These are phyloP conservation scores for Morpho deidamia DNA, from an alignment of 2,888 invertebrate species.

Conservation along the genomic window DNA sequence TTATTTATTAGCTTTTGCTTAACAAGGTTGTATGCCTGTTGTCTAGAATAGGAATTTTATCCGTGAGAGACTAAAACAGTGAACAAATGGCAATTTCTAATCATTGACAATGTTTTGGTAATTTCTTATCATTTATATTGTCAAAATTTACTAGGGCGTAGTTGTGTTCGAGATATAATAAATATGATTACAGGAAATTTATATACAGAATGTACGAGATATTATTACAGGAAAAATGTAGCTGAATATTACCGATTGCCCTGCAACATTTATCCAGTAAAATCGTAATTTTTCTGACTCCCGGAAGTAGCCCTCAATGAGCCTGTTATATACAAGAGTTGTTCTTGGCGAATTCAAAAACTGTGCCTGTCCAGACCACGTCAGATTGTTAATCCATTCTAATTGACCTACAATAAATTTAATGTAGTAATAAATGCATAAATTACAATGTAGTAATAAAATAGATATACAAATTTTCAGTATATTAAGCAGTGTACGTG, in stretches of 20 bases:
- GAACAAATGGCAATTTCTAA: no score
- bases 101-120: no score
- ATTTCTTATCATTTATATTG: no score
- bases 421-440: background rate
- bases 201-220: no score
- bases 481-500: no score
- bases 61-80: no score
- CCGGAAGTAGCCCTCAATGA: constrained; percentile 85
- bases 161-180: no score
- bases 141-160: no score
- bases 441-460: background rate
- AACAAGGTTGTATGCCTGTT: no score
- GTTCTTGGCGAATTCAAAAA: constrained; percentile 77
- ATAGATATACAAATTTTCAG: background rate
- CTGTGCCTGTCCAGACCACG: constrained; percentile 77
- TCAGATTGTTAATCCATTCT: constrained; percentile 85
- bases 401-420: constrained; percentile 84
- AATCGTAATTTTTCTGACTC: constrained; percentile 81
- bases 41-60: no score
- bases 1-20: no score
- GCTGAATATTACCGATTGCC: constrained; percentile 82
- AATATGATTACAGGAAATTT: no score
- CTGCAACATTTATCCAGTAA: constrained; percentile 88
- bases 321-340: constrained; percentile 75
- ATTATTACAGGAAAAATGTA: background rate